A percentile compares a stretch with the other conserved stretches of the same genome.
phyloP scores from a whole-genome alignment of 2,113 vertebrate species.

The Peromyscus polionotus region DNA sequence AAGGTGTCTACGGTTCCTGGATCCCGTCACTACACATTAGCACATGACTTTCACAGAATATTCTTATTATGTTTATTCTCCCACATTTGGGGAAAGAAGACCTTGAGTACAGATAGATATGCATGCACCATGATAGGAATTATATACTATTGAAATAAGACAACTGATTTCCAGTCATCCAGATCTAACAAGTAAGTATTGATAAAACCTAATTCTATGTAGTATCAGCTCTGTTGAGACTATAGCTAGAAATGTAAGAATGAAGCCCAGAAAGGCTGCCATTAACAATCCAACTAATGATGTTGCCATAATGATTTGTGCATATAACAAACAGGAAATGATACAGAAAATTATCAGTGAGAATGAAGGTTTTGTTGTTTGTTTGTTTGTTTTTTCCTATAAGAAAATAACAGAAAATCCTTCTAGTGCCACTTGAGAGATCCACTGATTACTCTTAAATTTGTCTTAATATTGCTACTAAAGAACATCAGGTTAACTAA shows the following conservation, averaged over 20 bases:
- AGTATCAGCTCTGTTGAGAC: constrained; percentile 29
- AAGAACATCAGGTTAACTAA: constrained; percentile 26
- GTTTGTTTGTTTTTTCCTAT: not conserved
- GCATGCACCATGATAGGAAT: not conserved
- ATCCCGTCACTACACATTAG: not conserved
- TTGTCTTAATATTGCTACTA: constrained; percentile 5
- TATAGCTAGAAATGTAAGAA: not conserved
- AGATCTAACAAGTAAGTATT: constrained; percentile 45
- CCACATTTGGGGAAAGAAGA: not conserved
- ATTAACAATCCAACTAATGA: constrained; percentile 57
- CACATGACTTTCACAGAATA: constrained; percentile 23
- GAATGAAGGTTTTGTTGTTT: constrained; percentile 16
- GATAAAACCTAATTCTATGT: constrained; percentile 23
- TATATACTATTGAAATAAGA: not conserved
- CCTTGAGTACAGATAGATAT: not conserved
- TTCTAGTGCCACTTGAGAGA: constrained; percentile 12
- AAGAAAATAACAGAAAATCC: constrained; percentile 37
- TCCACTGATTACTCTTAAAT: constrained; percentile 32
- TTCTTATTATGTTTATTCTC: constrained; percentile 12
- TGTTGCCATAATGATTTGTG: not conserved
- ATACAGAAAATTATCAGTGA: not conserved
- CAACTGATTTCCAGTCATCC: not conserved
- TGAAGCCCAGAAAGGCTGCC: constrained; percentile 5
- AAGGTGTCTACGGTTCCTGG: not conserved
- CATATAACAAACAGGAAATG: not conserved